These are phyloP conservation scores for Diglossa brunneiventris DNA, from an alignment of 2,113 vertebrate genomes.

Conservation along the genomic window DNA sequence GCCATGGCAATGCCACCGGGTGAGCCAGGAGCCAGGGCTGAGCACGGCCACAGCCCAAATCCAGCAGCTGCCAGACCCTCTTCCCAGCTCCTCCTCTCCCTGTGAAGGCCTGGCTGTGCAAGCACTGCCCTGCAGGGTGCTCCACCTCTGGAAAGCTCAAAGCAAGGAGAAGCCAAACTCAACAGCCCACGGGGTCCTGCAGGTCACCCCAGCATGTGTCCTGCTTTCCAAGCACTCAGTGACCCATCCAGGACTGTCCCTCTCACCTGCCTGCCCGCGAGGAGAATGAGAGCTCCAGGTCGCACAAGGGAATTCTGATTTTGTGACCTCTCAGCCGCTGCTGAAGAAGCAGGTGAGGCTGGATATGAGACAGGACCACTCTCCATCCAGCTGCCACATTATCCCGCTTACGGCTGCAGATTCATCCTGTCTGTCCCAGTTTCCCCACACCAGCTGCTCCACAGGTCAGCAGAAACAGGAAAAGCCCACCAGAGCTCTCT, in stretches of 20 bases:
- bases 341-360: not conserved
- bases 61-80: not conserved
- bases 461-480: not conserved
- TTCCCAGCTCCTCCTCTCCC: not conserved
- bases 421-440: not conserved
- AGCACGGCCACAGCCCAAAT: fast-evolving
- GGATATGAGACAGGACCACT: not conserved
- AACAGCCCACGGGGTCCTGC: not conserved
- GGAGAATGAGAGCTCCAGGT: not conserved
- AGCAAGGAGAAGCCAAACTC: not conserved
- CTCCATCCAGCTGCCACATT: fast-evolving
- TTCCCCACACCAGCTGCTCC: not conserved
- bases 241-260: not conserved
- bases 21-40: not conserved
- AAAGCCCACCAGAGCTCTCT: not conserved
- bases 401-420: fast-evolving
- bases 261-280: not conserved
- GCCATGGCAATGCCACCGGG: fast-evolving
- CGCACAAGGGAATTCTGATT: not conserved
- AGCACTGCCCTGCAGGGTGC: fast-evolving
- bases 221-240: not conserved
- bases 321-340: not conserved
- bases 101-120: fast-evolving
- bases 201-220: not conserved
- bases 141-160: not conserved